Conservation (phyloP, 2,888 invertebrate genomes). For the Alsophila aescularia region DNA sequence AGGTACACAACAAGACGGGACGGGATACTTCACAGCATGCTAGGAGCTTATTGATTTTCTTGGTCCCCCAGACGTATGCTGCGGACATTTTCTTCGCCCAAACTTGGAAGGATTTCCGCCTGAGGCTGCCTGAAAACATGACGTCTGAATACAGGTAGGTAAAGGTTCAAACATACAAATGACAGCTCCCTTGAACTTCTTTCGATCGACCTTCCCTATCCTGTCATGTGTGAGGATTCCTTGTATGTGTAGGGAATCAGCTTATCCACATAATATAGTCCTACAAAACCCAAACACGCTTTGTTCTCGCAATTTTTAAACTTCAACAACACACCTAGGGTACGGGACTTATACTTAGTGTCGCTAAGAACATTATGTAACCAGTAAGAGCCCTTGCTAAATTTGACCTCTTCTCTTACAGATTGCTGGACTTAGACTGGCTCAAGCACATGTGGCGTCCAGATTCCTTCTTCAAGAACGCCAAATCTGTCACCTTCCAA, state of each 20-base stretch:
- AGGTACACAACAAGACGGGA: too few species aligned
- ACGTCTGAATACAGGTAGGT: slow-evolving; percentile 95
- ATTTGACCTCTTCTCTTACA: slow-evolving; percentile 44
- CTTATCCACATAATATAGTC: too few species aligned
- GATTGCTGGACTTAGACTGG: slow-evolving; percentile 94
- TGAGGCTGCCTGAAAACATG: slow-evolving; percentile 95
- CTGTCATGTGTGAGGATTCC: too few species aligned
- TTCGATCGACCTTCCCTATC: too few species aligned
- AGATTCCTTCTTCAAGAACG: slow-evolving; percentile 97
- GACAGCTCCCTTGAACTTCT: neutral
- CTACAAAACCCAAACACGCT: too few species aligned
- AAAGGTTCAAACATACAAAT: slow-evolving; percentile 1
- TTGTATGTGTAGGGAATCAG: too few species aligned
- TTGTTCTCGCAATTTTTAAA: too few species aligned
- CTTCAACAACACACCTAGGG: too few species aligned
- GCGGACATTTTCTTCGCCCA: slow-evolving; percentile 97
- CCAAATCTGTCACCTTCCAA: slow-evolving; percentile 96
- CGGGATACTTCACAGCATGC: too few species aligned
- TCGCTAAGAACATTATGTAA: too few species aligned
- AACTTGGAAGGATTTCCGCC: slow-evolving; percentile 95
- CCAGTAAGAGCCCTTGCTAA: too few species aligned
- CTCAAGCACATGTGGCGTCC: slow-evolving; percentile 97
- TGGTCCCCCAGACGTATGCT: slow-evolving; percentile 88
- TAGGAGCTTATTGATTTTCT: neutral
- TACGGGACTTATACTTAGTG: too few species aligned